phyloP scores from a whole-genome alignment of 1,140 invertebrate species.

The Zaprionus inermis region DNA sequence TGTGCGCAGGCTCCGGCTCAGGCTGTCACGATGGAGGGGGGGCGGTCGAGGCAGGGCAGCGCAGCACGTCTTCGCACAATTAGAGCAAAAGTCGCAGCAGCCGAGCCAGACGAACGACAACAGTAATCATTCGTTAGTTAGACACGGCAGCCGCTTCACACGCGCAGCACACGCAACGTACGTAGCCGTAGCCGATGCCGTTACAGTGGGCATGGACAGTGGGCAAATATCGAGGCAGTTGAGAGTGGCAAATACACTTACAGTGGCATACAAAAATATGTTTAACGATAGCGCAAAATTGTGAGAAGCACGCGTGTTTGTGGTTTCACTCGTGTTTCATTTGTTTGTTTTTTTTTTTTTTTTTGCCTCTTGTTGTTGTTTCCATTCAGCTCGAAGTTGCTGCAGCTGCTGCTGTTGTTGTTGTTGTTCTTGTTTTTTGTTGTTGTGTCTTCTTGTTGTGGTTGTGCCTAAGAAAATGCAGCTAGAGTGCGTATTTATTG shows the following conservation, averaged over 20 bases:
- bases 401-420: background rate
- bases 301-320: no score
- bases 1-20: constrained; percentile 32
- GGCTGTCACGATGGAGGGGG: background rate
- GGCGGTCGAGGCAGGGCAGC: no score
- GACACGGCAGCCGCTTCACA: constrained; percentile 42
- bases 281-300: constrained; percentile 26
- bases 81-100: constrained; percentile 35
- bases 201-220: constrained; percentile 15
- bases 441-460: no score
- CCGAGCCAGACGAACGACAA: constrained; percentile 24
- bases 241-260: constrained; percentile 23
- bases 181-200: constrained; percentile 7
- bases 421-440: background rate
- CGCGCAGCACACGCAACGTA: constrained; percentile 12
- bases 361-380: constrained; percentile 20
- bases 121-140: constrained; percentile 60
- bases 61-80: constrained; percentile 19
- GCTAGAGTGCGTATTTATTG: background rate
- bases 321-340: no score
- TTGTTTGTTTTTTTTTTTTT: background rate
- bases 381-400: no score
- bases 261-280: background rate
- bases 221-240: background rate
- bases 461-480: background rate